Conservation (phyloP, 1,140 invertebrate genomes). For the Formica selysi region DNA sequence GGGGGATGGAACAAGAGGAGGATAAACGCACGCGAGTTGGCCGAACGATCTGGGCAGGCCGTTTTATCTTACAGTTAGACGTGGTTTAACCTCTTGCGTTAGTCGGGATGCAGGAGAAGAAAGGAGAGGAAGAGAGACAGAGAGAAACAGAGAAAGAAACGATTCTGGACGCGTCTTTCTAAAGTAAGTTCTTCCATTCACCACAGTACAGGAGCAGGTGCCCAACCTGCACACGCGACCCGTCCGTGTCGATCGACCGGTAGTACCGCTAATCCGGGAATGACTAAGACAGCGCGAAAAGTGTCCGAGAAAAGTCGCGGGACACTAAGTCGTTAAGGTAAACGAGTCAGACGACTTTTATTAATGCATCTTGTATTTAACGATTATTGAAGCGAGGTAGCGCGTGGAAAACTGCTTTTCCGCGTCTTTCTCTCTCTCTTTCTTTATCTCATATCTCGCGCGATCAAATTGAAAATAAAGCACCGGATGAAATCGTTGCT, state of each 20-base stretch:
- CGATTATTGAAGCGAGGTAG: conserved; percentile 16
- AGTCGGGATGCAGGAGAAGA: conserved; percentile 30
- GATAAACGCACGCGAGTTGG: conserved; percentile 52
- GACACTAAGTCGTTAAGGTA: conserved; percentile 31
- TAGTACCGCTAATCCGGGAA: conserved; percentile 76
- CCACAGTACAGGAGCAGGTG: conserved; percentile 71
- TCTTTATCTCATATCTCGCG: background rate
- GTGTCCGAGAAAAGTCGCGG: conserved; percentile 66
- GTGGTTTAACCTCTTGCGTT: conserved; percentile 68
- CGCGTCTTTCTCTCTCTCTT: background rate
- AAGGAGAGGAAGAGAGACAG: conserved; percentile 37
- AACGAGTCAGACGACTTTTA: conserved; percentile 22
- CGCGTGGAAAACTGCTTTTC: conserved; percentile 52
- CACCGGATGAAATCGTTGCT: background rate
- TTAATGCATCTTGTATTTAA: conserved; percentile 31
- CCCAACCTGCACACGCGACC: conserved; percentile 73
- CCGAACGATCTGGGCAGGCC: conserved; percentile 73
- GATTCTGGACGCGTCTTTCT: conserved; percentile 65
- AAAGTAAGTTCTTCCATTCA: conserved; percentile 75
- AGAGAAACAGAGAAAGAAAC: conserved; percentile 27
- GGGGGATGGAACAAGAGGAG: conserved; percentile 47
- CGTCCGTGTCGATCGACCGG: conserved; percentile 69
- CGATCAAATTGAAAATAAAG: conserved; percentile 26
- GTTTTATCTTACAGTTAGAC: conserved; percentile 80
- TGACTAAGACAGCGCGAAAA: conserved; percentile 70